phyloP scores from a whole-genome alignment of 2,888 invertebrate genomes.

The Cerceris ruficornis region DNA sequence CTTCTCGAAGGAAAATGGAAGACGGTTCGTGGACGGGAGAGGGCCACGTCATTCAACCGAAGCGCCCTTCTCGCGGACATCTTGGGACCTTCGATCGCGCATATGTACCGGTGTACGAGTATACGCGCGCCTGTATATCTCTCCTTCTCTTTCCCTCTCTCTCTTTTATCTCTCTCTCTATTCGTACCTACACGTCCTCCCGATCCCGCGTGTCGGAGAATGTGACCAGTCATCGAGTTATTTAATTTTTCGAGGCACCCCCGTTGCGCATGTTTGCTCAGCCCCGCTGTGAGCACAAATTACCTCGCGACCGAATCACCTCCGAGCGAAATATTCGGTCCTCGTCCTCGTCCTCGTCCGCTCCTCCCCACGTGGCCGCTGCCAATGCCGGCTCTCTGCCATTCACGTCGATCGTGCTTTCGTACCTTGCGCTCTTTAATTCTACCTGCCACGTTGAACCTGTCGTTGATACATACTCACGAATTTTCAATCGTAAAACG shows the following conservation, averaged over 20 bases:
- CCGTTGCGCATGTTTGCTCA: slow-evolving; percentile 84
- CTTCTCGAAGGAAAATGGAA: slow-evolving; percentile 45
- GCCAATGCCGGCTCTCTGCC: slow-evolving; percentile 61
- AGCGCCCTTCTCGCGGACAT: slow-evolving; percentile 62
- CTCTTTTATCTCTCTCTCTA: too few relatives aligned
- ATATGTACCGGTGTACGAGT: background rate
- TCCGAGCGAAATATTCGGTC: slow-evolving; percentile 66
- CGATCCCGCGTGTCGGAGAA: slow-evolving; percentile 78
- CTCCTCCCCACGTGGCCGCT: slow-evolving; percentile 50
- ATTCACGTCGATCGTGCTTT: slow-evolving; percentile 55
- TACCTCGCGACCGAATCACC: slow-evolving; percentile 84
- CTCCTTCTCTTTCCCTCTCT: too few relatives aligned
- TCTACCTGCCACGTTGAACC: background rate
- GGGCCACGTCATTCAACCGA: slow-evolving; percentile 70
- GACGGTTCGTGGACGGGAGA: slow-evolving; percentile 34
- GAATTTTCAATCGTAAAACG: too few relatives aligned
- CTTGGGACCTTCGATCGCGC: slow-evolving; percentile 71
- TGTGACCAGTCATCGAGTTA: slow-evolving; percentile 85
- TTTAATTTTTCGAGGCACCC: slow-evolving; percentile 83
- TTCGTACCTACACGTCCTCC: slow-evolving; percentile 26
- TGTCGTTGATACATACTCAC: too few relatives aligned
- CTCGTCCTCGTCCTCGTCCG: slow-evolving; percentile 44
- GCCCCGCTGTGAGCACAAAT: slow-evolving; percentile 86
- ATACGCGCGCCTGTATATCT: slow-evolving; percentile 3
- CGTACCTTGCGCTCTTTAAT: background rate